phyloP scores from a whole-genome alignment of 1,140 invertebrate genomes.

The Ceratoteleas bidentatus region DNA sequence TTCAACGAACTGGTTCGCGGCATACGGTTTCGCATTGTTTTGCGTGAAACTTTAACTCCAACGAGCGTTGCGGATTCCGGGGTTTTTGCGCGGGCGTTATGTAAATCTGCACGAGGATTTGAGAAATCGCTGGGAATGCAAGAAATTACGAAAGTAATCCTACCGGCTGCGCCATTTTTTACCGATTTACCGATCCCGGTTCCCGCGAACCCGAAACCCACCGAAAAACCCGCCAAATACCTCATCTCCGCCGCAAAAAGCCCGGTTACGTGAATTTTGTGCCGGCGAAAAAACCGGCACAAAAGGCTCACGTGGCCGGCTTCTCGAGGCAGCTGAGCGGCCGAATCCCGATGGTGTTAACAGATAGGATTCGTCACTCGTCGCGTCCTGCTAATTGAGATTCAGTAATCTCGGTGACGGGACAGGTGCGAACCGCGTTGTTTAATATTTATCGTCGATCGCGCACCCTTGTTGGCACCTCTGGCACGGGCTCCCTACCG shows the following conservation, averaged over 20 bases:
- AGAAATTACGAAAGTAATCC: conserved; percentile 49
- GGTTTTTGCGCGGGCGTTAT: conserved; percentile 19
- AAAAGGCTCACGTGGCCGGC: too few species aligned
- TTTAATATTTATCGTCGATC: conserved; percentile 79
- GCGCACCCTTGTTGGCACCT: conserved; percentile 71
- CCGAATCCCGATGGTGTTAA: conserved; percentile 54
- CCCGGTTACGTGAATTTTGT: too few species aligned
- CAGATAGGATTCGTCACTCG: conserved; percentile 73
- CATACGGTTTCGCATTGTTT: too few species aligned
- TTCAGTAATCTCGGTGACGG: conserved; percentile 74
- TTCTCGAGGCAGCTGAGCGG: too few species aligned
- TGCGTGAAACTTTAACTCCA: too few species aligned
- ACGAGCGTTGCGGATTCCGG: neutral
- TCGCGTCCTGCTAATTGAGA: conserved; percentile 78
- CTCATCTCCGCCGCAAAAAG: too few species aligned
- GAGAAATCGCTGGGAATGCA: conserved; percentile 37
- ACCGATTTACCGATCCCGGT: too few species aligned
- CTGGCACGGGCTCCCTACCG: conserved; percentile 41
- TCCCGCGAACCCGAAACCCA: too few species aligned
- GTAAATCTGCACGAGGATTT: conserved; percentile 29
- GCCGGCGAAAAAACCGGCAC: too few species aligned
- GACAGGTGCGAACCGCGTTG: conserved; percentile 68
- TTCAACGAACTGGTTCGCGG: too few species aligned
- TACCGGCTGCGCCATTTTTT: too few species aligned
- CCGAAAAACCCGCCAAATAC: too few species aligned